These are phyloP conservation scores for Eretmocerus hayati DNA, from an alignment of 2,888 invertebrate species.

Conservation along the genomic window DNA sequence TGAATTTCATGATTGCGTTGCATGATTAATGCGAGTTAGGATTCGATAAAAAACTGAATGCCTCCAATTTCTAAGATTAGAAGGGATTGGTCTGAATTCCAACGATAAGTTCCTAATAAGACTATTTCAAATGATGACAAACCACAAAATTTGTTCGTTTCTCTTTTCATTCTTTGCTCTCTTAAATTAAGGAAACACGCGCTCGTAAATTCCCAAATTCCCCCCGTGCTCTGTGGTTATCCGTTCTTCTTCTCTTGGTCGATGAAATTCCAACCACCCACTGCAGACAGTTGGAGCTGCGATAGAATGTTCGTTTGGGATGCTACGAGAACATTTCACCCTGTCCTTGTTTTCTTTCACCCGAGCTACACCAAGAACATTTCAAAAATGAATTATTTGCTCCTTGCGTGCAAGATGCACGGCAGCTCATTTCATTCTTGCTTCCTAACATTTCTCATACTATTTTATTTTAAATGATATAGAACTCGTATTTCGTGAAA, in stretches of 20 bases:
- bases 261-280: slow-evolving; percentile 14
- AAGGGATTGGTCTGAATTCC: too few species aligned
- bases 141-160: slow-evolving; percentile 1
- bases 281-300: too few species aligned
- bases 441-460: neutral
- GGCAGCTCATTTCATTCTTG: slow-evolving; percentile 1
- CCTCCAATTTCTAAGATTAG: too few species aligned
- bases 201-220: slow-evolving; percentile 7
- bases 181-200: slow-evolving; percentile 9
- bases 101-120: too few species aligned
- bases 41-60: too few species aligned
- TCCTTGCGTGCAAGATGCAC: slow-evolving; percentile 2
- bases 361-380: slow-evolving; percentile 3
- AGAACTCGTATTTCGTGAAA: neutral
- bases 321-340: too few species aligned
- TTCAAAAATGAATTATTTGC: slow-evolving; percentile 13
- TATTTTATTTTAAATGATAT: too few species aligned
- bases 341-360: too few species aligned
- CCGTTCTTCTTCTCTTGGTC: neutral
- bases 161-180: neutral
- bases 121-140: slow-evolving; percentile 6
- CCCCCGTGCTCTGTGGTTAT: neutral
- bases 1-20: too few species aligned
- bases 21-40: too few species aligned
- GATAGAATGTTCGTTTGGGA: too few species aligned